Conservation (phyloP, 2,797 vertebrate genomes). For the Oryzias dopingdopingensis region DNA sequence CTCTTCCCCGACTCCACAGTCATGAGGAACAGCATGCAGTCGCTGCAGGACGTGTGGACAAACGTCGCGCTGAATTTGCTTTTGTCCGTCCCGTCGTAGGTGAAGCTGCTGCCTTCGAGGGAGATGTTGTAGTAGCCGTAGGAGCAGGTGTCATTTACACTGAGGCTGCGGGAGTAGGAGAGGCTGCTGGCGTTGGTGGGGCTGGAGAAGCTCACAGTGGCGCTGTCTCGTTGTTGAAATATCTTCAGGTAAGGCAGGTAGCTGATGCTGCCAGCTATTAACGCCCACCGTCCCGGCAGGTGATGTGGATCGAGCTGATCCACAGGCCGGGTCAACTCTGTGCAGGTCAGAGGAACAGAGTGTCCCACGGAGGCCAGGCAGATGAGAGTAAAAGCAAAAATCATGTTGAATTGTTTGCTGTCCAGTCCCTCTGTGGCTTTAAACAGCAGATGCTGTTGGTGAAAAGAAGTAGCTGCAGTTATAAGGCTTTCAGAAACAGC, state of each 20-base stretch:
- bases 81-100: neutral
- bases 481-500: too few species aligned
- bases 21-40: constrained; percentile 23
- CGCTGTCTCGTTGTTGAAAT: constrained; percentile 36
- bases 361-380: constrained; percentile 21
- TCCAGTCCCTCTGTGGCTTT: too few species aligned
- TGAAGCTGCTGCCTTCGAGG: constrained; percentile 22
- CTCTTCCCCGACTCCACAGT: neutral
- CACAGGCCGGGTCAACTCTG: constrained; percentile 29
- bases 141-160: constrained; percentile 1
- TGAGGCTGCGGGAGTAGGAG: constrained; percentile 20
- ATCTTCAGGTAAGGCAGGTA: constrained; percentile 4
- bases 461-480: too few species aligned
- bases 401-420: constrained; percentile 15
- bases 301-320: constrained; percentile 2
- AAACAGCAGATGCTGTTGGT: too few species aligned
- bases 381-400: constrained; percentile 17
- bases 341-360: constrained; percentile 39
- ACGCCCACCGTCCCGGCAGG: constrained; percentile 40
- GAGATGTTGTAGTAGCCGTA: constrained; percentile 15
- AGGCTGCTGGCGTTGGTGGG: constrained; percentile 2
- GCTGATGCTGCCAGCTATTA: constrained; percentile 39
- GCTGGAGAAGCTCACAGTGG: constrained; percentile 12
- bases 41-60: constrained; percentile 15
- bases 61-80: constrained; percentile 5